Evolutionary conservation across 2,888 invertebrate species (phyloP).

Genomic region (Cheilosia impressa): DNA sequence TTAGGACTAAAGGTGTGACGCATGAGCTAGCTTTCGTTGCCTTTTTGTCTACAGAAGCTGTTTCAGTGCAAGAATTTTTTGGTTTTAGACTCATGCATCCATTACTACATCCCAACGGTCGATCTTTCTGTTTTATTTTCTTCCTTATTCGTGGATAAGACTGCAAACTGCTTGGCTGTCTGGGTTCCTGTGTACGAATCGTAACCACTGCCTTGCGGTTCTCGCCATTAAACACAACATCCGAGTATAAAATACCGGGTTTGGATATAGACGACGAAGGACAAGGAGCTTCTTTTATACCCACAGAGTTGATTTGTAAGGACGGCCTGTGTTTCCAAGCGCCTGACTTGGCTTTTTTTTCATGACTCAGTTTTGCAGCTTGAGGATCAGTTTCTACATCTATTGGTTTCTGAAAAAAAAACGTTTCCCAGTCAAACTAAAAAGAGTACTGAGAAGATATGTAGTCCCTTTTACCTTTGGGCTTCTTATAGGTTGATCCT

Average conservation of each 20-base stretch:
- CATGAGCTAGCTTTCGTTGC: not conserved
- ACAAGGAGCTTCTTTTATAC: not conserved
- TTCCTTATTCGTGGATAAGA: not conserved
- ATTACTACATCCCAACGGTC: not conserved
- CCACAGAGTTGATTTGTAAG: not conserved
- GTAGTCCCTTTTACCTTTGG: conserved; percentile 7
- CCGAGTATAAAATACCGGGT: conserved; percentile 53
- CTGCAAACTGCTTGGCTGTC: conserved; percentile 6
- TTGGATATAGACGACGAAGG: conserved; percentile 21
- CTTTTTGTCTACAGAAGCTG: not conserved
- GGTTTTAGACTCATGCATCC: not conserved
- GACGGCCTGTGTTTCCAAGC: conserved; percentile 44
- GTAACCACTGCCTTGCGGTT: conserved; percentile 36
- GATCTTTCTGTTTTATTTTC: not conserved
- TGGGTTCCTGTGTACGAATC: conserved; percentile 14
- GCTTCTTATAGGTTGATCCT: conserved; percentile 28
- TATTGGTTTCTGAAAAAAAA: conserved; percentile 23
- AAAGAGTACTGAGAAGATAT: rapidly evolving
- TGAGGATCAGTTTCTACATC: not conserved
- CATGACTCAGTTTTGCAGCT: not conserved
- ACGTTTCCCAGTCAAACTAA: too few relatives aligned
- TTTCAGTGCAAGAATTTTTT: not conserved
- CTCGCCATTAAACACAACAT: conserved; percentile 54
- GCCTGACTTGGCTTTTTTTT: conserved; percentile 41
- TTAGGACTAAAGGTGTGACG: not conserved